Percentiles rank a stretch among this genome's conserved stretches.
Evolutionary conservation across 1,140 invertebrate species (phyloP).

Genomic region (Periplaneta americana): DNA sequence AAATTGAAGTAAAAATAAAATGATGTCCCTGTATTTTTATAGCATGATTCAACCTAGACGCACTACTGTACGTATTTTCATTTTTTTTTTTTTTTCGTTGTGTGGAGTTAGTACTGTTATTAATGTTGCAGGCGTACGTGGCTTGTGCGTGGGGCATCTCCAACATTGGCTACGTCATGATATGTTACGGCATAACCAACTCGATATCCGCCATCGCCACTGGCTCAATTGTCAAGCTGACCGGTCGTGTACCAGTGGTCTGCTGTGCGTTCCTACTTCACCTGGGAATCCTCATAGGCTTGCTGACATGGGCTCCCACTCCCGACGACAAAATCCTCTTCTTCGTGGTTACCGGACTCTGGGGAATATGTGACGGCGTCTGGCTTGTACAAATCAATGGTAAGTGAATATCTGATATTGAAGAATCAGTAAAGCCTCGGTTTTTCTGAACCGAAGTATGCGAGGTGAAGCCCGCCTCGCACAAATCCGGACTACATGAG

Average conservation of each 20-base stretch:
- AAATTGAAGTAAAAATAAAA: no score
- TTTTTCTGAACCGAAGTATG: no score
- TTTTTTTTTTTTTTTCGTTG: no score
- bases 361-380: constrained; percentile 87
- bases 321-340: constrained; percentile 63
- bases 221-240: constrained; percentile 70
- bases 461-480: no score
- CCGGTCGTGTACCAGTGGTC: constrained; percentile 10
- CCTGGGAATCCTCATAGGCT: constrained; percentile 53
- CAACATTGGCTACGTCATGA: constrained; percentile 88
- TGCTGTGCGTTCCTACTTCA: constrained; percentile 31
- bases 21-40: no score
- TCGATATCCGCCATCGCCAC: constrained; percentile 73
- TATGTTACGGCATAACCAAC: constrained; percentile 82
- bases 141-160: constrained; percentile 84
- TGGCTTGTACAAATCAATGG: constrained; percentile 95
- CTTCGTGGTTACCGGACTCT: constrained; percentile 78
- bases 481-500: no score
- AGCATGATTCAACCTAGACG: no score
- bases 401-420: constrained; percentile 48
- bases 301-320: constrained; percentile 70
- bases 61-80: no score
- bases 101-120: no score
- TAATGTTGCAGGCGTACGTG: constrained; percentile 75
- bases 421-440: no score